Evolutionary conservation across 2,797 vertebrate species (phyloP).

Genomic region (Pangasius mekongensis): DNA sequence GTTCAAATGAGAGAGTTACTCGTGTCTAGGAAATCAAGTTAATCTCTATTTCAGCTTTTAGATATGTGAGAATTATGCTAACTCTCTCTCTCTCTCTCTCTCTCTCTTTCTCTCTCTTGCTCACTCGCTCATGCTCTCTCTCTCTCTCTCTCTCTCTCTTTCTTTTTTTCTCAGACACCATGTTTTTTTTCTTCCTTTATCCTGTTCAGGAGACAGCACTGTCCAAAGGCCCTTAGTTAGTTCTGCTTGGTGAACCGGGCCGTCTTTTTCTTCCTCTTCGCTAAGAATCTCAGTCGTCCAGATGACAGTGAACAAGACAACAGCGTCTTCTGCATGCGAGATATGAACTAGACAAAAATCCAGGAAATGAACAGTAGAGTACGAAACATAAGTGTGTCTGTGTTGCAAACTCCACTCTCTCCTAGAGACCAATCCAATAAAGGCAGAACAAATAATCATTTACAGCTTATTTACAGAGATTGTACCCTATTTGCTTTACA

Average conservation of each 20-base stretch:
- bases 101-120: background rate
- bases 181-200: constrained; percentile 25
- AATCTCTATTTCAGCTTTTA: constrained; percentile 55
- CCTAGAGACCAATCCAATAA: background rate
- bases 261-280: constrained; percentile 32
- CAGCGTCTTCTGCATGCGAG: constrained; percentile 25
- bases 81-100: constrained; percentile 15
- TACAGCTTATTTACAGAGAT: background rate
- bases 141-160: background rate
- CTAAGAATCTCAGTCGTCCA: constrained; percentile 43
- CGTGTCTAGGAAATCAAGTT: constrained; percentile 55
- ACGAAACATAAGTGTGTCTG: background rate
- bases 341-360: background rate
- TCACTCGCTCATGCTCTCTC: background rate
- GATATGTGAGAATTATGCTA: constrained; percentile 52
- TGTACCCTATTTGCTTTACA: no score
- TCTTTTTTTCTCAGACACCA: background rate
- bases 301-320: constrained; percentile 52
- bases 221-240: constrained; percentile 63
- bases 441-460: background rate
- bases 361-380: background rate
- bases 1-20: constrained; percentile 62
- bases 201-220: constrained; percentile 56
- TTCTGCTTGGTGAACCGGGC: constrained; percentile 61
- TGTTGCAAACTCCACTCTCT: background rate